phyloP scores from a whole-genome alignment of 2,113 vertebrate species.

The Rhegmatorhina hoffmannsi region DNA sequence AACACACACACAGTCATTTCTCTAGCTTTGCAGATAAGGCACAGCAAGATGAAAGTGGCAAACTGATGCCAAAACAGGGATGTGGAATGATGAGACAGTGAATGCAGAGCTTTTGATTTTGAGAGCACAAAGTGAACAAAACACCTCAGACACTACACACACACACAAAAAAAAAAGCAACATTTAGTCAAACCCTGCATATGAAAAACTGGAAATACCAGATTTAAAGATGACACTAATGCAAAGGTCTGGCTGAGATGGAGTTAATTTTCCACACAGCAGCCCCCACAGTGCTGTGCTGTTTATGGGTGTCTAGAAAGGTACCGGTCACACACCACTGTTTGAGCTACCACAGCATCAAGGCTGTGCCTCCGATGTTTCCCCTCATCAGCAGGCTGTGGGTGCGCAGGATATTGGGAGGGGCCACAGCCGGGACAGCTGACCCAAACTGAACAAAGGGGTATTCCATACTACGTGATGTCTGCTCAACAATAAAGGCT shows the following conservation, averaged over 20 bases:
- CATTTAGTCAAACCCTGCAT: not conserved
- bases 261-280: not conserved
- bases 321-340: not conserved
- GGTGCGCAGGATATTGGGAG: not conserved
- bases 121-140: not conserved
- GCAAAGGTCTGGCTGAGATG: not conserved
- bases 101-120: not conserved
- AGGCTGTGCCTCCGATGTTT: not conserved
- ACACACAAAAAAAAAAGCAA: not conserved
- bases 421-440: not conserved
- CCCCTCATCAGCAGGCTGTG: not conserved
- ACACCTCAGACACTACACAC: not conserved
- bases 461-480: not conserved
- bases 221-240: not conserved
- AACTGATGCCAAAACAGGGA: not conserved
- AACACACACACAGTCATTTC: accelerated
- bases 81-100: not conserved
- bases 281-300: not conserved
- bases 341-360: not conserved
- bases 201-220: not conserved
- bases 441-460: not conserved
- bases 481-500: not conserved
- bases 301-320: not conserved
- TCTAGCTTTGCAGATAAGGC: not conserved
- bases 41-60: not conserved